Conservation (phyloP, 92 coral and sea anemone species). For the Chrysogorgia sp. region DNA sequence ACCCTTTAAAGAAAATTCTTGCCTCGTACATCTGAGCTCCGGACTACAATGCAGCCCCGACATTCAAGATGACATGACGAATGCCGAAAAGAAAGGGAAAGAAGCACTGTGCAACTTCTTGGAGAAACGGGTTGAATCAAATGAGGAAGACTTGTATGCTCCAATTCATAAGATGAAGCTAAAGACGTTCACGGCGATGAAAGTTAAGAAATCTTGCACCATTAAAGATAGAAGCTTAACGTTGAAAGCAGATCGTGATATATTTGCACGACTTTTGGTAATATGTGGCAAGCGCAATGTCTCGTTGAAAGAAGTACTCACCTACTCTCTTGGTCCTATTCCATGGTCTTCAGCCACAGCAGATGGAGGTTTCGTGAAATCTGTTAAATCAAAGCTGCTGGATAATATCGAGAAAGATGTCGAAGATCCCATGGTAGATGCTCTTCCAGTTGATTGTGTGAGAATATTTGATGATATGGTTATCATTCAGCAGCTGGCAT, state of each 20-base stretch:
- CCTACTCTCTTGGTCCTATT: conserved; percentile 14
- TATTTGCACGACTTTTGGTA: conserved; percentile 25
- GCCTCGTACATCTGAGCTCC: background rate
- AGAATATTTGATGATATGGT: conserved; percentile 30
- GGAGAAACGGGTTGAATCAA: conserved; percentile 11
- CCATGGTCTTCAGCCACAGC: conserved; percentile 24
- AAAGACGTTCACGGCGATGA: background rate
- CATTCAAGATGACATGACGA: background rate
- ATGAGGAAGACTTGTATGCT: background rate
- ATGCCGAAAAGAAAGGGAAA: conserved; percentile 18
- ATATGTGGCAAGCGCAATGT: conserved; percentile 20
- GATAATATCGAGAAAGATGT: conserved; percentile 16
- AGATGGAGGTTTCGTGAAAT: conserved; percentile 8
- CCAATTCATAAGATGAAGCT: conserved; percentile 34
- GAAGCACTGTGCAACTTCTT: conserved; percentile 11
- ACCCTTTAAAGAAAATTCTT: background rate
- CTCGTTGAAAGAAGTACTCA: conserved; percentile 18
- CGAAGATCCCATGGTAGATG: conserved; percentile 3
- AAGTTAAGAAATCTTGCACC: conserved; percentile 4
- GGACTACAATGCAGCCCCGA: conserved; percentile 7
- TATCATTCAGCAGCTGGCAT: conserved; percentile 1
- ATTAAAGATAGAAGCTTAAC: background rate
- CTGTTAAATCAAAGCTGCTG: conserved; percentile 15
- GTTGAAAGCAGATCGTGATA: conserved; percentile 24
- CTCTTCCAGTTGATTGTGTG: conserved; percentile 10